These are phyloP conservation scores for Macrostomum lignano DNA, from an alignment of 1,140 invertebrate genomes.

Conservation along the genomic window DNA sequence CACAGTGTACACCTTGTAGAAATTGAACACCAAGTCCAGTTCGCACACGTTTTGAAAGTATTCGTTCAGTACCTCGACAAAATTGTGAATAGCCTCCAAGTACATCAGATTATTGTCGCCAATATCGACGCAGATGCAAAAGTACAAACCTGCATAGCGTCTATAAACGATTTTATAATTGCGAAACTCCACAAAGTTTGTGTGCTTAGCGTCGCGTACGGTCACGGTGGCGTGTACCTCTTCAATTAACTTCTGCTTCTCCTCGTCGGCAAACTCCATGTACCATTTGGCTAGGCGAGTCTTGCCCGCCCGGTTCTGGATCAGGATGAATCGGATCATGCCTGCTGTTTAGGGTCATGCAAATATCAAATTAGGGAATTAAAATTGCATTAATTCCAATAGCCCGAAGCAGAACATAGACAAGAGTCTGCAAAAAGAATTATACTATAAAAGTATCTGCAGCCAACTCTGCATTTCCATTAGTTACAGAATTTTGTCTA, in stretches of 20 bases:
- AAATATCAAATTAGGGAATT: no score
- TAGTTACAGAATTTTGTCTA: no score
- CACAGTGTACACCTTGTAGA: conserved; percentile 92
- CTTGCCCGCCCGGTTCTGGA: conserved; percentile 98
- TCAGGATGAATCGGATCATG: conserved; percentile 91
- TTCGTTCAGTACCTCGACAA: conserved; percentile 95
- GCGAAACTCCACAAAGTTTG: conserved; percentile 95
- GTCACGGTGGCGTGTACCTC: conserved; percentile 98
- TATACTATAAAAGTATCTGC: no score
- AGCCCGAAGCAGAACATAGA: no score
- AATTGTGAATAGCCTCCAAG: conserved; percentile 96
- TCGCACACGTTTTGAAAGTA: conserved; percentile 99
- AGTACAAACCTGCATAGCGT: conserved; percentile 88
- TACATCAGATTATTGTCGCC: conserved; percentile 96
- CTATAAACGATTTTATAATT: conserved; percentile 99
- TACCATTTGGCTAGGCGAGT: conserved; percentile 98
- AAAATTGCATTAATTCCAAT: no score
- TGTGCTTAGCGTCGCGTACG: conserved; percentile 93
- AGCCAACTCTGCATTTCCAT: no score
- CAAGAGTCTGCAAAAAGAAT: no score
- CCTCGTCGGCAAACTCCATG: conserved; percentile 99
- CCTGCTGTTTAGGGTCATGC: no score
- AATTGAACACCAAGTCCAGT: conserved; percentile 94
- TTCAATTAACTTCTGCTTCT: conserved; percentile 97
- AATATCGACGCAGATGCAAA: conserved; percentile 97